phyloP scores from a whole-genome alignment of 2,888 invertebrate species.

The Nemapogon koenigi region DNA sequence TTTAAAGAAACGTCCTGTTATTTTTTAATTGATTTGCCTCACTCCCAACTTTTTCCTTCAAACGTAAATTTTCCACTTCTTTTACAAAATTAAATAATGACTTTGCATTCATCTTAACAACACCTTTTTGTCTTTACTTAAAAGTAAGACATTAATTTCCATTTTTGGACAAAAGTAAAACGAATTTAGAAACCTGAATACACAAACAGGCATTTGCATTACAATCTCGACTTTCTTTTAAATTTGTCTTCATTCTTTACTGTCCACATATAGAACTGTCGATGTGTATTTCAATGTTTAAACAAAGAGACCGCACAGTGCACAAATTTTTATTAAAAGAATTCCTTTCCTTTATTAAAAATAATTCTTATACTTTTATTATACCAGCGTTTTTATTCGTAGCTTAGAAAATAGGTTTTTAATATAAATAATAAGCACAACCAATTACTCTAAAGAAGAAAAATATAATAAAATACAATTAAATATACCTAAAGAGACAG shows the following conservation, averaged over 20 bases:
- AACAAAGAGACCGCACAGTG: slow-evolving; percentile 27
- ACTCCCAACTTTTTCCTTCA: too few species aligned
- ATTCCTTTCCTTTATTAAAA: too few species aligned
- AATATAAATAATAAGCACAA: too few species aligned
- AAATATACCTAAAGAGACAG: too few species aligned
- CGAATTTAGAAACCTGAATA: slow-evolving; percentile 45
- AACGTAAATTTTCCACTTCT: slow-evolving; percentile 13
- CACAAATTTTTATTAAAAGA: too few species aligned
- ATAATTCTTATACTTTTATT: too few species aligned
- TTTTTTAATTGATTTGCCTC: slow-evolving; percentile 4
- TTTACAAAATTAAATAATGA: slow-evolving; percentile 31
- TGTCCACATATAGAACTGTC: slow-evolving; percentile 2
- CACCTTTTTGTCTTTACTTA: slow-evolving; percentile 31
- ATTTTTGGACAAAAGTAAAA: slow-evolving; percentile 42
- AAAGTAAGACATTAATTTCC: slow-evolving; percentile 50
- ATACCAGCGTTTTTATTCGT: too few species aligned
- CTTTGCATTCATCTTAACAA: slow-evolving; percentile 33
- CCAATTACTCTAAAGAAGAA: too few species aligned
- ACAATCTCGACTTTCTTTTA: slow-evolving; percentile 33
- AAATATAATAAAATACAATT: too few species aligned
- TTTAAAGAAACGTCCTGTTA: too few species aligned
- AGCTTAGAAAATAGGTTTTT: too few species aligned
- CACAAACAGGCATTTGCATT: slow-evolving; percentile 45
- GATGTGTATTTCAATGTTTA: slow-evolving; percentile 15
- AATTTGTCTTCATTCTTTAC: slow-evolving; percentile 20